phyloP scores from a whole-genome alignment of 2,888 invertebrate species.

The Agapostemon virescens region DNA sequence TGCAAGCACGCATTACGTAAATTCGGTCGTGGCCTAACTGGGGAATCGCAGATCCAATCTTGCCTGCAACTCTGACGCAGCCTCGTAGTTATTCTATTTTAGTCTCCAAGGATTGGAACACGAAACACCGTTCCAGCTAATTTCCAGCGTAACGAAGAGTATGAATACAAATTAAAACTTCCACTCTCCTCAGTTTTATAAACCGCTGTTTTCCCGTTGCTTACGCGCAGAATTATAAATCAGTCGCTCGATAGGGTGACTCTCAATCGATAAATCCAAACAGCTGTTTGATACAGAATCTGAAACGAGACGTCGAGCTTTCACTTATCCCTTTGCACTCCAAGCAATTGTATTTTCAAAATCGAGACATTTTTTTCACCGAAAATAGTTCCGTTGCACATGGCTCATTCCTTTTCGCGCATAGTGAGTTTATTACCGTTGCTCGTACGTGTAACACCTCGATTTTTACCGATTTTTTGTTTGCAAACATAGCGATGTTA shows the following conservation, averaged over 20 bases:
- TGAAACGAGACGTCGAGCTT: background rate
- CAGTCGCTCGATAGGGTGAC: background rate
- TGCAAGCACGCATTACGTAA: constrained; percentile 39
- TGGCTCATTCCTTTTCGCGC: no score
- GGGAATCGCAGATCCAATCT: constrained; percentile 45
- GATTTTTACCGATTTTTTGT: no score
- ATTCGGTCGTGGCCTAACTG: constrained; percentile 32
- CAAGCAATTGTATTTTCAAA: no score
- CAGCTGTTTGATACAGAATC: no score
- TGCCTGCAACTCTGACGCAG: constrained; percentile 16
- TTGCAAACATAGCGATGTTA: no score
- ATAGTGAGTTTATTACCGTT: no score
- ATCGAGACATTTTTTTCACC: no score
- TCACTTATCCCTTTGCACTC: no score
- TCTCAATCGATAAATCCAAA: constrained; percentile 8
- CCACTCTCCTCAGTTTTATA: constrained; percentile 38
- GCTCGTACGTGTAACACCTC: no score
- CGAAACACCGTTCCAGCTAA: constrained; percentile 58
- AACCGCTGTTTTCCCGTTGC: constrained; percentile 6
- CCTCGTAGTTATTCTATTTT: constrained; percentile 41
- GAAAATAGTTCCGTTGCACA: no score
- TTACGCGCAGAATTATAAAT: constrained; percentile 27
- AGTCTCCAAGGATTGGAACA: constrained; percentile 34
- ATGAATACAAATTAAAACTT: constrained; percentile 65
- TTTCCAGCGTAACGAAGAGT: constrained; percentile 67